Evolutionary conservation across 2,888 invertebrate genomes (phyloP), one percentile per base, ranked within the genome.

Genomic region (Callimorpha dominula): DNA sequence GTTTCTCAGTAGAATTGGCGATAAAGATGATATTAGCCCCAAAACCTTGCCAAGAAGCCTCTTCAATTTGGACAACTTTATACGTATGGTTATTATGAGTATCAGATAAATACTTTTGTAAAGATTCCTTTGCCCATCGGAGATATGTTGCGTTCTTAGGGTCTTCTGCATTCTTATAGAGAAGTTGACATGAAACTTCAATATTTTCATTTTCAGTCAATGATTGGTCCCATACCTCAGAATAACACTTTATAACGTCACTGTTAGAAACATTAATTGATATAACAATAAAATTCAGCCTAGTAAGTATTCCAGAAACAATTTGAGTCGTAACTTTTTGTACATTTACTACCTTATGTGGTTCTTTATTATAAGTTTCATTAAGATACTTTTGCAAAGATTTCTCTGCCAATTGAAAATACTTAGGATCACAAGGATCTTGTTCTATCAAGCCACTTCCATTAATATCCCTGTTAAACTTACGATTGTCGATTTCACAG

Each of bases 381-480:
- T 14, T 14, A 11, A 68, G 49, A 50, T 68, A 71, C 57, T 74
- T 68, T 9, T 67, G 64, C 31, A 71, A 52, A 20, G 74, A 74
- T 43, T 43, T 69, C 3, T 65, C 42, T n/a, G 72, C 72, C 20
- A 73, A 50, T 17, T 31, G 15, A 20, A 50, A 49, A 60, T 69
- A 73, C 15, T 69, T 9, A 1, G 64, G n/a, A 65, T 78, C 7
- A 6, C 49, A 20, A 15, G 71, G 77, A 72, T 88, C 75, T 62
- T 78, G 70, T 49, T 65, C 65, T 50, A 79, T 72, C 31, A 8
- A 20, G 3, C 12, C 65, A 3, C 87, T 87, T 40, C 90, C 89
- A 11, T 50, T 12, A 4, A 78, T 0, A 1, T 9, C 4, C 66
- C 83, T 74, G 74, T 83, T 85, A 0, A 0, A 14, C 74, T 78